These are phyloP conservation scores for Pangasianodon hypophthalmus DNA, from an alignment of 2,113 vertebrate genomes.

Conservation along the genomic window DNA sequence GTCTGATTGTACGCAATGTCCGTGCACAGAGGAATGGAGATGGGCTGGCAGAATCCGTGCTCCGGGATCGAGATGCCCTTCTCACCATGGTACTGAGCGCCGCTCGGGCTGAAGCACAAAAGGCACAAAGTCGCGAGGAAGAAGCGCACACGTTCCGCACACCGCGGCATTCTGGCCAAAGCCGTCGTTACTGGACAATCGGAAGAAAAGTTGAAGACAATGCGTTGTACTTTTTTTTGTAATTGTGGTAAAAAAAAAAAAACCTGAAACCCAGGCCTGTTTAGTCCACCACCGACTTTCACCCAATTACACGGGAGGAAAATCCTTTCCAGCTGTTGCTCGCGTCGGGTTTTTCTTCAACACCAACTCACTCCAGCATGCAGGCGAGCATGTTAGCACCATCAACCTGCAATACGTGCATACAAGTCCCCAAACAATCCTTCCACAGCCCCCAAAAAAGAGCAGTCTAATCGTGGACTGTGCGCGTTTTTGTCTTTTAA, in stretches of 20 bases:
- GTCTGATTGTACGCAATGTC: slow-evolving; percentile 94
- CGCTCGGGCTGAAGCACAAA: slow-evolving; percentile 59
- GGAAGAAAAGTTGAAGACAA: slow-evolving; percentile 41
- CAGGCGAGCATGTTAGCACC: slow-evolving; percentile 37
- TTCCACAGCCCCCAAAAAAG: neutral
- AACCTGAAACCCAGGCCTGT: neutral
- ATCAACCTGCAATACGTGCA: too few relatives aligned
- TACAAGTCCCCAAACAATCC: neutral
- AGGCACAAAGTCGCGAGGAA: slow-evolving; percentile 66
- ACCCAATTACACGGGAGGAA: neutral
- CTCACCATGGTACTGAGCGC: slow-evolving; percentile 82
- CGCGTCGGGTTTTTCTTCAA: neutral
- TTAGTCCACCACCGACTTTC: slow-evolving; percentile 2
- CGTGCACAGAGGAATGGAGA: slow-evolving; percentile 89
- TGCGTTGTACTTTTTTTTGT: neutral
- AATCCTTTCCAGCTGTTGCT: slow-evolving; percentile 32
- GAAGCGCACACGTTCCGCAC: slow-evolving; percentile 59
- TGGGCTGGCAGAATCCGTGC: slow-evolving; percentile 90
- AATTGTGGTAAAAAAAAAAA: neutral
- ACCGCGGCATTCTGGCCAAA: slow-evolving; percentile 54
- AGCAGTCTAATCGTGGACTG: neutral
- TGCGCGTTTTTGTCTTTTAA: neutral
- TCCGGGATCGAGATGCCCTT: slow-evolving; percentile 88
- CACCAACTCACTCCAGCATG: slow-evolving; percentile 15
- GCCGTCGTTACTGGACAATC: slow-evolving; percentile 64